phyloP scores from a whole-genome alignment of 37 sponge, comb jelly and placozoan genomes.

The Haliclona indistincta region DNA sequence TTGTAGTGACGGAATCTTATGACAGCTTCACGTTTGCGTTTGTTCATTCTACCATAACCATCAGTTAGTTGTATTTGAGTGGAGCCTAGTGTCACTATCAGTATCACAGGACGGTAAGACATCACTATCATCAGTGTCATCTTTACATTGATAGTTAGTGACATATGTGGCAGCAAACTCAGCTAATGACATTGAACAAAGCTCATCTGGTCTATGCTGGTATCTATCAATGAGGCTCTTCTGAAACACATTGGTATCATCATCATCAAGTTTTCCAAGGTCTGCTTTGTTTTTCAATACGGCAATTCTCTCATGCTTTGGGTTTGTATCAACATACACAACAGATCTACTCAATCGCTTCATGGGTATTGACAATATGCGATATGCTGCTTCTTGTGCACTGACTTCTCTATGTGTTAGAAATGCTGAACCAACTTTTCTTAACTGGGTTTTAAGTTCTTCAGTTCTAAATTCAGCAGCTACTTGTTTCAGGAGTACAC shows the following conservation, averaged over 20 bases:
- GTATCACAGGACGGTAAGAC: background rate
- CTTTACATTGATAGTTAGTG: background rate
- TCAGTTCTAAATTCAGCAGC: background rate
- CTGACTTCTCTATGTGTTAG: conserved; percentile 1
- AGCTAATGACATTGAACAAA: background rate
- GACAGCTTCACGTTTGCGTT: background rate
- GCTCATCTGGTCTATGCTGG: background rate
- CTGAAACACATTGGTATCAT: conserved; percentile 12
- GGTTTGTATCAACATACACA: conserved; percentile 12
- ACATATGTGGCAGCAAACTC: conserved; percentile 6
- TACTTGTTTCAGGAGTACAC: background rate
- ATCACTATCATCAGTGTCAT: background rate
- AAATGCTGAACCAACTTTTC: background rate
- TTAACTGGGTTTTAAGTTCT: background rate
- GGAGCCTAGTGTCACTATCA: background rate
- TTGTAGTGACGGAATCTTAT: background rate
- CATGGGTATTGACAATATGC: background rate
- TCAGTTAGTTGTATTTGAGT: background rate
- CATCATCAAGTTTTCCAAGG: background rate
- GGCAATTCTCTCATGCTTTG: background rate
- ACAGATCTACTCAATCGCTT: conserved; percentile 5
- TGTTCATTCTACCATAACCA: conserved; percentile 13
- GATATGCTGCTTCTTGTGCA: conserved; percentile 13
- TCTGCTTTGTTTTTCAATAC: background rate
- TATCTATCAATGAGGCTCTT: conserved; percentile 1